phyloP scores from a whole-genome alignment of 2,113 vertebrate species.

The Leucosticte australis region DNA sequence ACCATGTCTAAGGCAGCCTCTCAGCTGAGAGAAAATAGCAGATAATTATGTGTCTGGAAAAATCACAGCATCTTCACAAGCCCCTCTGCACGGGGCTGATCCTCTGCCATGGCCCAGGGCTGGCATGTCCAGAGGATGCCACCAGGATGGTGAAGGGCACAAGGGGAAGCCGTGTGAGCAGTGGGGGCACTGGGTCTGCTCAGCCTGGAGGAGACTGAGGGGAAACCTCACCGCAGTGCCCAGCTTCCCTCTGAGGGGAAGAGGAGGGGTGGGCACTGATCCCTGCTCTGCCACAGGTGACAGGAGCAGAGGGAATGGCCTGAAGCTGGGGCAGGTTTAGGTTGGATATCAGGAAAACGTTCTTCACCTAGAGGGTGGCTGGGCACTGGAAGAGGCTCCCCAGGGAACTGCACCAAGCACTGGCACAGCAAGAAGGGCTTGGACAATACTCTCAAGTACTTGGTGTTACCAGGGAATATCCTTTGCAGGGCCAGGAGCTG shows the following conservation, averaged over 20 bases:
- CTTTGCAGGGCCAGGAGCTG: not conserved
- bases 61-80: accelerated
- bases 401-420: not conserved
- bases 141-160: accelerated
- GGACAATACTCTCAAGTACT: accelerated
- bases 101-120: accelerated
- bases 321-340: not conserved
- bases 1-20: not conserved
- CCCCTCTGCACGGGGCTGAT: accelerated
- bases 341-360: accelerated
- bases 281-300: not conserved
- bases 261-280: not conserved
- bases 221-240: accelerated
- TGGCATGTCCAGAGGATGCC: not conserved
- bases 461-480: too few relatives aligned
- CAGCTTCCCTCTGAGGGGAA: accelerated
- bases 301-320: not conserved
- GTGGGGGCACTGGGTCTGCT: not conserved
- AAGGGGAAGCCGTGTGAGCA: accelerated
- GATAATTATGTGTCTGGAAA: not conserved
- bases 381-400: not conserved
- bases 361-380: accelerated
- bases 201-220: not conserved
- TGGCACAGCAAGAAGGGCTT: not conserved
- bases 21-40: not conserved